Conservation (phyloP, 2,113 vertebrate genomes). For the Pitta sordida region DNA sequence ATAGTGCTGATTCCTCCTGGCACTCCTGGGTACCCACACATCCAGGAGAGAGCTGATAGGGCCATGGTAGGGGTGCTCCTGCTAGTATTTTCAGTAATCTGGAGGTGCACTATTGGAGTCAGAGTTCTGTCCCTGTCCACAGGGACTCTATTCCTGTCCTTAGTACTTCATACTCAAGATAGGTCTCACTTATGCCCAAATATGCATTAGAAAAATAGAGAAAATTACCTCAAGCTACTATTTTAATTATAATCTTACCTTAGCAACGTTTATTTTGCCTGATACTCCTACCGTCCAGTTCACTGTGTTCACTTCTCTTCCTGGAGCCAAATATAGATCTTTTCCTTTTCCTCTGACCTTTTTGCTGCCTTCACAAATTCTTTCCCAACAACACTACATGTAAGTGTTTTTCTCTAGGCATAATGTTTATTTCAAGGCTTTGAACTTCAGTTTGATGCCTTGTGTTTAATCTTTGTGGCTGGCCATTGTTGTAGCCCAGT, state of each 20-base stretch:
- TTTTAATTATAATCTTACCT: neutral
- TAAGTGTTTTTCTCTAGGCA: neutral
- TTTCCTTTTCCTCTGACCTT: conserved; percentile 28
- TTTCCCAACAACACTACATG: neutral
- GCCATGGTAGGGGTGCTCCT: neutral
- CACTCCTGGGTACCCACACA: neutral
- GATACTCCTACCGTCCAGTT: neutral
- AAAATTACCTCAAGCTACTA: neutral
- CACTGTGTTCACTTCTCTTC: neutral
- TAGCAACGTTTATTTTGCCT: neutral
- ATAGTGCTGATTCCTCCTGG: neutral
- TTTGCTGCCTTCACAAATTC: neutral
- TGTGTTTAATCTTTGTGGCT: neutral
- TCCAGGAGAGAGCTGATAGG: neutral
- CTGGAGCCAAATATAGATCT: conserved; percentile 7
- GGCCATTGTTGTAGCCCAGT: neutral
- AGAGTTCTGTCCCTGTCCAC: neutral
- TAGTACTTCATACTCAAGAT: neutral
- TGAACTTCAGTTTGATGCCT: neutral
- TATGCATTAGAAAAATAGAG: neutral
- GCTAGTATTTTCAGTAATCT: neutral
- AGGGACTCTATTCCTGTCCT: neutral
- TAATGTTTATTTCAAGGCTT: neutral
- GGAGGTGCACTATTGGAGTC: neutral
- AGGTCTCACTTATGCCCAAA: neutral